Conservation (phyloP, 2,797 vertebrate genomes). For the Ambastaia sidthimunki region DNA sequence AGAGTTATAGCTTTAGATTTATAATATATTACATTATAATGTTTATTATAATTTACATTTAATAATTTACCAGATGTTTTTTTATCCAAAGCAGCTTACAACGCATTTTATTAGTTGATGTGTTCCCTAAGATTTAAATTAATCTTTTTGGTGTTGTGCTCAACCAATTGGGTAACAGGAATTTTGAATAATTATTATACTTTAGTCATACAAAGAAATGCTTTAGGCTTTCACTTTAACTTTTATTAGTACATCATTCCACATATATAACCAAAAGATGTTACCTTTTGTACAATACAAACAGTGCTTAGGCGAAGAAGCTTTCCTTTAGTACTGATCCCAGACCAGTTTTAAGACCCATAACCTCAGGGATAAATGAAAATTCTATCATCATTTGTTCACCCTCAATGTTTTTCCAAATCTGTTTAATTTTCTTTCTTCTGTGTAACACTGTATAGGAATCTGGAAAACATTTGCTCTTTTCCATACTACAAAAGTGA, state of each 20-base stretch:
- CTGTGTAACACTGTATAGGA: too few relatives aligned
- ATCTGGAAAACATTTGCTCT: not conserved
- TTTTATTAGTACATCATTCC: slow-evolving; percentile 83
- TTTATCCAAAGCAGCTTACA: too few relatives aligned
- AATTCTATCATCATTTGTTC: not conserved
- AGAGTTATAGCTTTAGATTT: not conserved
- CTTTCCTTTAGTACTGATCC: slow-evolving; percentile 16
- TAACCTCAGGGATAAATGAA: not conserved
- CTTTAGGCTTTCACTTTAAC: slow-evolving; percentile 68
- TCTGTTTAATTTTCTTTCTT: not conserved
- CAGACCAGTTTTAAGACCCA: not conserved
- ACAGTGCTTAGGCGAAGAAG: slow-evolving; percentile 33
- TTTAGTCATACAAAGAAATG: not conserved
- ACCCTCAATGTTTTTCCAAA: not conserved
- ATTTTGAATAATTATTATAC: not conserved
- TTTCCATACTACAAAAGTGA: not conserved
- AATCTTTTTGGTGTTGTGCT: not conserved
- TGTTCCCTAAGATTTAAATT: too few relatives aligned
- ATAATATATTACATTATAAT: too few relatives aligned
- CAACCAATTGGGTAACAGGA: not conserved
- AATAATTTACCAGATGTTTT: not conserved
- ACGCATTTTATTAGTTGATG: too few relatives aligned
- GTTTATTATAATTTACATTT: too few relatives aligned
- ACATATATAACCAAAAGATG: slow-evolving; percentile 75
- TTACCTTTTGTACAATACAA: slow-evolving; percentile 60